Base-by-base conservation (phyloP, 2,113 vertebrate species). In the Raja brachyura region DNA sequence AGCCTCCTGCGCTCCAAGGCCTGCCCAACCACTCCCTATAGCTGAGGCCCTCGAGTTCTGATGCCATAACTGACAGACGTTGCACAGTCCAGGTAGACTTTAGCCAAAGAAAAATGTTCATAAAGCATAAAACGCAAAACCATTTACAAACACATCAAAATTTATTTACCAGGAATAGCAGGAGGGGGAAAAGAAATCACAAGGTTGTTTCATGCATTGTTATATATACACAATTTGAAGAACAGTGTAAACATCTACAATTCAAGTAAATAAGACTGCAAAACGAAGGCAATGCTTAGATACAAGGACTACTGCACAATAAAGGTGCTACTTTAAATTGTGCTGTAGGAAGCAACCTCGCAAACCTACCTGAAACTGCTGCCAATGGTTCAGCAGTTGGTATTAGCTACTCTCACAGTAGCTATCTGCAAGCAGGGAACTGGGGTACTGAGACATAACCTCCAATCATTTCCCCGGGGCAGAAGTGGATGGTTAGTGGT, bases 181-280 rank as follows among this genome's bases (percentile, higher is more conserved):
- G 39, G 13, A 70, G 28, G 73, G 31, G 39, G 5, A 14, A 73
- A 48, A 39, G 73, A 73, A 39, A 28, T 33, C 66, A 92, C 61
- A 92, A 92, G 88, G 66, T 92, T 54, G 7, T 92, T 66, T 92
- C 63, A 73, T 92, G 68, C 66, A 92, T 70, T 70, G 90, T 48
- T 92, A 92, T 92, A 25, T 92, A 25, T 92, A 92, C 90, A 92
- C 90, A 92, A 73, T 54, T 74, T 92, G 73, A 78, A 68, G 83
- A 86, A 86, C 66, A 73, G 16, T 73, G 63, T 92, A 73, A 92
- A 92, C 90, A 92, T 92, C 90, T 92, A 92, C 90, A 92, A 54
- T 73, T 48, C 68, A 92, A 92, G 66, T 73, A 90, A 70, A 68
- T 68, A 33, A 70, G 86, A 90, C 86, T 66, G 88, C 70, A 73